Evolutionary conservation across 2,888 invertebrate species (phyloP), one percentile per base, ranked within the genome.

Genomic region (Abrostola tripartita): DNA sequence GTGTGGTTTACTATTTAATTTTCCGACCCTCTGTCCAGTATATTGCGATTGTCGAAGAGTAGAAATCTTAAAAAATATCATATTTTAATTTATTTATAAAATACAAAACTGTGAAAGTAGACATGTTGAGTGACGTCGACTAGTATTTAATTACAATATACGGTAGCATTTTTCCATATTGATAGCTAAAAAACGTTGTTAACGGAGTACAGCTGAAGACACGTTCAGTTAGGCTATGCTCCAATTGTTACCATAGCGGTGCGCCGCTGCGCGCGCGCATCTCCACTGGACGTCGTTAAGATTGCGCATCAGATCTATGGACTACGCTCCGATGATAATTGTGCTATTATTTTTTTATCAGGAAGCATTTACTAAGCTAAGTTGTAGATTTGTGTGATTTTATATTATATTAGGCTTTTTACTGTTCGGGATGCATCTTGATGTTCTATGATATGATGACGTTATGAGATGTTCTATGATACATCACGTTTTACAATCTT

Each of bases 181-280:
- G 71, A 77, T 78, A 79, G 63, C 72, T 72, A 81, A 83, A 82
- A 86, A 86, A 79, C 60, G 50, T 55, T 79, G 84, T 78, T 88
- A 88, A 88, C 88, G 87, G 88, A 61, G 54, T 42, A 59, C 68
- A 76, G 81, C 74, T 79, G 77, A 74, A 80, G 75, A 76, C 76
- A 76, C 78, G 81, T 85, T 85, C 92, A 91, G 92, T 92, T 92
- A 91, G 83, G 87, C 81, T 78, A 83, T 87, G 92, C 91, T 92
- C 92, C 85, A 91, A 81, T 92, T 92, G 86, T 66, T 76, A 12
- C 62, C 66, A 56, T 81, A 86, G 86, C 87, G 90, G 76, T 87
- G 81, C 68, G 66, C 71, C 87, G 90, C 76, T 87, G 81, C 68
- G 66, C 71, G 62, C 57, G 65, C 71, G 68, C 71, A 71, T 75